Percentiles rank a stretch among this genome's conserved stretches.
These are phyloP conservation scores for Pachyramphus minor DNA, from an alignment of 2,113 vertebrate genomes.

Conservation along the genomic window DNA sequence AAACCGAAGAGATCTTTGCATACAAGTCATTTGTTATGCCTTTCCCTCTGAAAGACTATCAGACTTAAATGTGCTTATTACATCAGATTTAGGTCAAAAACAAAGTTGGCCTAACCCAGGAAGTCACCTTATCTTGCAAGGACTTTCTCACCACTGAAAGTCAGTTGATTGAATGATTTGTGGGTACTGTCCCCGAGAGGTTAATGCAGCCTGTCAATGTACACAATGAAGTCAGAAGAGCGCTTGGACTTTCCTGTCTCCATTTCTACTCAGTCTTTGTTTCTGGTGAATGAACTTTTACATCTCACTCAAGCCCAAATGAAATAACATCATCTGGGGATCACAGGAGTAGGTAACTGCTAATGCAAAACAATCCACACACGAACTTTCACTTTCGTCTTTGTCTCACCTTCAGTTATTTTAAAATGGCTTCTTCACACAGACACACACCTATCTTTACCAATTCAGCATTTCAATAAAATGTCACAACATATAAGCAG, in stretches of 20 bases:
- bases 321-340: background rate
- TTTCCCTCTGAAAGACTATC: background rate
- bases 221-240: background rate
- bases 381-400: background rate
- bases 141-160: background rate
- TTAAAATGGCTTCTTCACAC: background rate
- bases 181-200: background rate
- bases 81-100: background rate
- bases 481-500: background rate
- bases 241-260: background rate
- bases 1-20: background rate
- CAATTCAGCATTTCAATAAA: background rate
- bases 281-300: background rate
- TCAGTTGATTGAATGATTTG: background rate
- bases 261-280: background rate
- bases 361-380: background rate
- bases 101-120: accelerated
- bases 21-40: accelerated
- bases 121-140: background rate
- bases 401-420: background rate
- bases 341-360: background rate
- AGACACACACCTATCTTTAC: background rate
- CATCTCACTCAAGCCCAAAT: background rate
- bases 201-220: background rate
- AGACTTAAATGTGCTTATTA: background rate